A percentile compares a stretch with the other conserved stretches of the same genome.
phyloP scores from a whole-genome alignment of 2,888 invertebrate genomes.

The Aelia acuminata region DNA sequence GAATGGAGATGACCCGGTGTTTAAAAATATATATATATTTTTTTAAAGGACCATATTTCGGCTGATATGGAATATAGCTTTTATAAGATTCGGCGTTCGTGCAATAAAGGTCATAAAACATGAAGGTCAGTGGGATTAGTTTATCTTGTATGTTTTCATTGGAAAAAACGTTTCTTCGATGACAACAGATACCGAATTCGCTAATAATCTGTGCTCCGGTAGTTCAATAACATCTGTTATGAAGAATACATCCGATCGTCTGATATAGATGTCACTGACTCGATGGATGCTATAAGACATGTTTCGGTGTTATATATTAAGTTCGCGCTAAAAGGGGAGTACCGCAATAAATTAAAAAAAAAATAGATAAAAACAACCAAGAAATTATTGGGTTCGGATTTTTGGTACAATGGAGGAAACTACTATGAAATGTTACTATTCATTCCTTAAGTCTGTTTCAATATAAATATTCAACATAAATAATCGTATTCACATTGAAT shows the following conservation, averaged over 20 bases:
- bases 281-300: neutral
- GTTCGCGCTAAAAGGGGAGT: neutral
- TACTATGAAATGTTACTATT: no score
- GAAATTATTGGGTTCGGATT: no score
- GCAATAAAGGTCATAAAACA: neutral
- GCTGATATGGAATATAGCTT: neutral
- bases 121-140: neutral
- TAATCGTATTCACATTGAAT: no score
- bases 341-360: neutral
- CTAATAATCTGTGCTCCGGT: neutral
- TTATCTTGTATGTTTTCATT: neutral
- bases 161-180: neutral
- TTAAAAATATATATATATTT: neutral
- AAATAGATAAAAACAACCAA: neutral
- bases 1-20: neutral
- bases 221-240: slow-evolving; percentile 1
- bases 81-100: neutral
- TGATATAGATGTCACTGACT: slow-evolving; percentile 23
- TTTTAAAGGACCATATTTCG: neutral
- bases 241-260: neutral
- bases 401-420: no score
- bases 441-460: no score
- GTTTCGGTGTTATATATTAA: neutral
- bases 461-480: no score
- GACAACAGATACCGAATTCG: neutral